phyloP scores from a whole-genome alignment of 1,140 invertebrate species.

The Bombus sibiricus region DNA sequence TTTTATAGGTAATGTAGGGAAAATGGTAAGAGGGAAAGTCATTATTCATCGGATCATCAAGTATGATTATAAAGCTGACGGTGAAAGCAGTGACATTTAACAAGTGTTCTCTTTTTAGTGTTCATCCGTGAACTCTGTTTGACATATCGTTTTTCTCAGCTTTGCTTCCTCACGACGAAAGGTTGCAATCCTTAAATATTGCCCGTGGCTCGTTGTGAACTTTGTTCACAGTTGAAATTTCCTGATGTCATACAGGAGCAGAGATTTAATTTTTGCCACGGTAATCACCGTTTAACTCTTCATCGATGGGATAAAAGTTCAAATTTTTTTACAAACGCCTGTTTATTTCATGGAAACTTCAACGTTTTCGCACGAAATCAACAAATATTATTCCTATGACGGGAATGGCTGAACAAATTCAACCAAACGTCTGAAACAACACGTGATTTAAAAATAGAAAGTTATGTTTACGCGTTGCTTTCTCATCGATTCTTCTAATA shows the following conservation, averaged over 20 bases:
- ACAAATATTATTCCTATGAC: not conserved
- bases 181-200: conserved; percentile 15
- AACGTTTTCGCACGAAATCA: no score
- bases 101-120: not conserved
- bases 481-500: not conserved
- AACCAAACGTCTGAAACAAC: conserved; percentile 1
- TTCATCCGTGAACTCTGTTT: conserved; percentile 22
- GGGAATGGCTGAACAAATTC: not conserved
- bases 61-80: not conserved
- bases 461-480: not conserved
- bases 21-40: not conserved
- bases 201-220: conserved; percentile 1
- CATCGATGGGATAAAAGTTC: not conserved
- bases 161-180: not conserved
- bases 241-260: not conserved
- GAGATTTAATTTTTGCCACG: not conserved
- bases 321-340: not conserved
- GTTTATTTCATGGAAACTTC: not conserved
- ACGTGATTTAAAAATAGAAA: not conserved
- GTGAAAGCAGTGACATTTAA: conserved; percentile 38
- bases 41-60: not conserved
- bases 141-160: conserved; percentile 26
- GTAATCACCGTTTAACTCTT: not conserved
- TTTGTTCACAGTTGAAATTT: not conserved
- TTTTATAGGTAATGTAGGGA: not conserved